Conservation (phyloP, 1,140 invertebrate genomes). For the Babylonia areolata region DNA sequence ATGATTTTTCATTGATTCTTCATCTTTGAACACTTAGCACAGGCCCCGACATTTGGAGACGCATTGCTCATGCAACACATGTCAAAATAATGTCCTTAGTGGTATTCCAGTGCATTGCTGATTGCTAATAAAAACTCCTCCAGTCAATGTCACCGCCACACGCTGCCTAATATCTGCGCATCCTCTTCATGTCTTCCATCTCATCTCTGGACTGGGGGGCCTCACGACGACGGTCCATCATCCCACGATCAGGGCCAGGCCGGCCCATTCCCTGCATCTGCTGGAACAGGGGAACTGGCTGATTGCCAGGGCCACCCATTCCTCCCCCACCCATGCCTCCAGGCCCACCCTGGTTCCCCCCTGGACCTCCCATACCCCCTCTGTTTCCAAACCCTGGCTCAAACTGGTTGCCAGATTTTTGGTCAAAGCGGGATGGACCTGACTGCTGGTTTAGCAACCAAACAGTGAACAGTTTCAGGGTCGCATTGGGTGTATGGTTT, state of each 20-base stretch:
- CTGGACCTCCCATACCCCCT: conserved; percentile 43
- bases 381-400: conserved; percentile 42
- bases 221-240: conserved; percentile 50
- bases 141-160: too few species aligned
- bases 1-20: too few species aligned
- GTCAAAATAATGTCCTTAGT: too few species aligned
- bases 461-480: background rate
- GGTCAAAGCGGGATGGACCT: conserved; percentile 45
- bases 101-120: too few species aligned
- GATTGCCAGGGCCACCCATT: conserved; percentile 23
- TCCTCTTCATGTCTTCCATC: conserved; percentile 58
- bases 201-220: conserved; percentile 50
- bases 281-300: conserved; percentile 26
- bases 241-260: conserved; percentile 29
- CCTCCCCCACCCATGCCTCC: conserved; percentile 35
- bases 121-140: too few species aligned
- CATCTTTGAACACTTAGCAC: too few species aligned
- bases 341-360: conserved; percentile 12
- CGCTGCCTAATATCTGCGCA: conserved; percentile 53
- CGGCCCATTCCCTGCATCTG: conserved; percentile 25
- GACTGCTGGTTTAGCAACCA: too few species aligned
- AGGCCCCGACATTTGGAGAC: too few species aligned
- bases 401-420: conserved; percentile 34
- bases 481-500: background rate
- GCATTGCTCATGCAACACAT: too few species aligned